These are phyloP conservation scores for Pungitius pungitius DNA, from an alignment of 2,113 vertebrate genomes.

Conservation along the genomic window DNA sequence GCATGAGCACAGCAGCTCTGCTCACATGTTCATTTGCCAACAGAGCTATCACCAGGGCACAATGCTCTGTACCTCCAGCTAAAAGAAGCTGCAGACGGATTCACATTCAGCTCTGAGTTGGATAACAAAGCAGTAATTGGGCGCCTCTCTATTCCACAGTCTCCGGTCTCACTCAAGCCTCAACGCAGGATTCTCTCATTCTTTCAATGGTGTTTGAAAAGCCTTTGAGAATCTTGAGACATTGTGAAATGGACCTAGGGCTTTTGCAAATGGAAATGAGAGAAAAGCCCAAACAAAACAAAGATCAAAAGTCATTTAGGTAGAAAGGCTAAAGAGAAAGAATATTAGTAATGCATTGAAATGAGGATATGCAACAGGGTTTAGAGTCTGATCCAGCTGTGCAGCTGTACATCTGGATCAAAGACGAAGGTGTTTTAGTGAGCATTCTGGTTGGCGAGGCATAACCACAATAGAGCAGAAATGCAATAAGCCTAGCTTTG, in stretches of 20 bases:
- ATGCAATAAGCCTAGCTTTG: no score
- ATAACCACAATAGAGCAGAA: no score
- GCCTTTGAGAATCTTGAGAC: not conserved
- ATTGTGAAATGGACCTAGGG: not conserved
- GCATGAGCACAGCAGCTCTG: not conserved
- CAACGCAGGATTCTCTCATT: no score
- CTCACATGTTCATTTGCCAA: not conserved
- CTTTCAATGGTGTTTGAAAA: conserved; percentile 14
- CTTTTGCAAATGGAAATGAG: conserved; percentile 14
- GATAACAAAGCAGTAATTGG: conserved; percentile 26
- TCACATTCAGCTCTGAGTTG: not conserved
- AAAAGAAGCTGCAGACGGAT: not conserved
- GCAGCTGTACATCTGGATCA: no score
- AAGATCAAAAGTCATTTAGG: not conserved
- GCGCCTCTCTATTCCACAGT: not conserved
- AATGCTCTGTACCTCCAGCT: not conserved
- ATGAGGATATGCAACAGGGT: not conserved
- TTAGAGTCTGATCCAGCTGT: no score
- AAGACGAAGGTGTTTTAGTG: no score
- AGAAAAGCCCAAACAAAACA: not conserved
- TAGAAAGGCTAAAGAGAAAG: not conserved
- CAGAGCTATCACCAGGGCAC: not conserved
- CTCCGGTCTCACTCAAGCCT: no score
- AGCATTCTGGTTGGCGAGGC: no score
- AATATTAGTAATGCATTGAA: not conserved